Evolutionary conservation across 2,888 invertebrate species (phyloP).

Genomic region (Bombylius major): DNA sequence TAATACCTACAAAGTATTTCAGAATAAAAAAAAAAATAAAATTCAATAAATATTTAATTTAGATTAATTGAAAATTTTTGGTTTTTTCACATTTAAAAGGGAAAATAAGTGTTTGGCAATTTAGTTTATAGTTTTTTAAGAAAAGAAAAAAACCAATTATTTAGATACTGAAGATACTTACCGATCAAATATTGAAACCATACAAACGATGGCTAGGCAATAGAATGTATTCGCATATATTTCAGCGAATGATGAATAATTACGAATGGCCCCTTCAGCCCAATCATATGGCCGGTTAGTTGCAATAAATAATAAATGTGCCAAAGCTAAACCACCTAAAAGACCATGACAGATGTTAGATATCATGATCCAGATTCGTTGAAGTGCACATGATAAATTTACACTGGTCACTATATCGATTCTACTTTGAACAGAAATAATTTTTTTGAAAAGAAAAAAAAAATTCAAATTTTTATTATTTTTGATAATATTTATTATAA

Average conservation of each 20-base stretch:
- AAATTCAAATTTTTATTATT: neutral
- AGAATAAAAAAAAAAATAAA: no score
- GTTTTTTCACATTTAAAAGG: no score
- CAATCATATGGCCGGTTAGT: conserved; percentile 35
- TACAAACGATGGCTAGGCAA: conserved; percentile 40
- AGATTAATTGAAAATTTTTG: no score
- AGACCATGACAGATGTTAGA: conserved; percentile 44
- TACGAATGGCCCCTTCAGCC: conserved; percentile 29
- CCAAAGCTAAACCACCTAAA: conserved; percentile 40
- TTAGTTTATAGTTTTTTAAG: no score
- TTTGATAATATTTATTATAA: neutral
- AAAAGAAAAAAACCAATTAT: no score
- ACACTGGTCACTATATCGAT: conserved; percentile 30
- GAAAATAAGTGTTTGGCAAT: no score
- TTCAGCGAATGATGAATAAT: conserved; percentile 35
- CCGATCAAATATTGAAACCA: conserved; percentile 45
- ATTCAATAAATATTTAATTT: no score
- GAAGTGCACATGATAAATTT: conserved; percentile 36
- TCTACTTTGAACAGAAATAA: conserved; percentile 15
- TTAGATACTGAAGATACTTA: conserved; percentile 24
- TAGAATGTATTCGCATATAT: conserved; percentile 39
- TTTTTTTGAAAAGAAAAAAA: neutral
- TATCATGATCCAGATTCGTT: conserved; percentile 42
- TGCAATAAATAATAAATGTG: conserved; percentile 34
- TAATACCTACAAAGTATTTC: no score